Evolutionary conservation across 2,113 vertebrate species (phyloP), one percentile per base, ranked within the genome.

Genomic region (Glaucidium brasilianum): DNA sequence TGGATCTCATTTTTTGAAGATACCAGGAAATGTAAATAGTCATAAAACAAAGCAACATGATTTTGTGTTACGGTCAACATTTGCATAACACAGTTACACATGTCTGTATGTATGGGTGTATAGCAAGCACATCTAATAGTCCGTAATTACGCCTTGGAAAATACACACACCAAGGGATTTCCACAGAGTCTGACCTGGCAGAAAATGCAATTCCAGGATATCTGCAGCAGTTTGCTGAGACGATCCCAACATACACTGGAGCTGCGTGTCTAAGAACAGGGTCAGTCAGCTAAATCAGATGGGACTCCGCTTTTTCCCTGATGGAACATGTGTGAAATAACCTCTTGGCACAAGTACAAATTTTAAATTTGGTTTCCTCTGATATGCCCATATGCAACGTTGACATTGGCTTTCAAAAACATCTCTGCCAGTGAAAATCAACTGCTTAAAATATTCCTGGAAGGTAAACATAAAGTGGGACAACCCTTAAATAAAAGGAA

Each of bases 121-220:
- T 2, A 96, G 74, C 91, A 81, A 96, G 90, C 72, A 71, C 79
- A 60, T 45, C 85, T 96, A 95, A 95, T 91, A 92, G 69, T 21
- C 91, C 96, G 67, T 96, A 96, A 96, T 97, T 97, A 98, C 66
- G 72, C 59, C 80, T 90, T 95, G 94, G 94, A 97, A 97, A 96
- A 96, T 37, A 94, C 63, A 89, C 30, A 83, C 81, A 94, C 82
- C 71, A 97, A 96, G 79, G 92, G 93, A 96, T 97, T 97, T 97
- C 90, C 92, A 95, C 88, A 96, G 91, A 88, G 86, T 63, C 82
- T 95, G 88, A 96, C 89, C 74, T 90, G 81, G 89, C 93, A 97
- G 89, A 95, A 97, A 88, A 94, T 59, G 41, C 43, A 75, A 5
- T 87, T 68, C 75, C 92, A 90, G 85, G 86, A 96, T 84, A 86